phyloP scores from a whole-genome alignment of 2,888 invertebrate genomes.

The Dynastes hyllus region DNA sequence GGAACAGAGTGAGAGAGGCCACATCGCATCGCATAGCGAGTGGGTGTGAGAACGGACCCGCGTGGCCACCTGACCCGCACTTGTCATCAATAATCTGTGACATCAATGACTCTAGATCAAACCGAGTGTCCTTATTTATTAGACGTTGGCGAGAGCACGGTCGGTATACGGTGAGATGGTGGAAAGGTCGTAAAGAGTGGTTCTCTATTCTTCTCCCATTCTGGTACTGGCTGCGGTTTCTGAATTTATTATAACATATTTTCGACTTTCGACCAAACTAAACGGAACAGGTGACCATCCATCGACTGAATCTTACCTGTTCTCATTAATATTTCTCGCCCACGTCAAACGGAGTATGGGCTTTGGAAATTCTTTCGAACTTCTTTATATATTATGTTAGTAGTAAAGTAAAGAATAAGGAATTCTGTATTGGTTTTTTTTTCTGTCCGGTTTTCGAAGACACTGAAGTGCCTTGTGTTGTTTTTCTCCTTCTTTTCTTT shows the following conservation, averaged over 20 bases:
- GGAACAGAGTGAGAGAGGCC: neutral
- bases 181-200: constrained; percentile 32
- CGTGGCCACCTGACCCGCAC: constrained; percentile 65
- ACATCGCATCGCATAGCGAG: constrained; percentile 58
- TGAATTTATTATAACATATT: constrained; percentile 53
- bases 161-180: no score
- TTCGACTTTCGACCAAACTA: constrained; percentile 26
- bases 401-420: constrained; percentile 5
- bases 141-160: constrained; percentile 27
- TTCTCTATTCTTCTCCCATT: constrained; percentile 23
- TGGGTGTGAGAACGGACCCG: constrained; percentile 66
- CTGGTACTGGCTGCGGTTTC: constrained; percentile 42
- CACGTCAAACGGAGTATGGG: constrained; percentile 30
- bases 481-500: neutral
- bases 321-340: constrained; percentile 51
- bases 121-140: constrained; percentile 58
- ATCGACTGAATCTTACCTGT: constrained; percentile 43
- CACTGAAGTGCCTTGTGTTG: neutral
- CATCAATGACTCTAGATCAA: constrained; percentile 67
- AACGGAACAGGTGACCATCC: constrained; percentile 35
- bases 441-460: neutral
- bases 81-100: constrained; percentile 70
- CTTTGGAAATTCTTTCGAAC: constrained; percentile 22
- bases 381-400: no score
- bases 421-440: neutral